phyloP scores from a whole-genome alignment of 1,140 invertebrate genomes.

The Diorhabda elongata region DNA sequence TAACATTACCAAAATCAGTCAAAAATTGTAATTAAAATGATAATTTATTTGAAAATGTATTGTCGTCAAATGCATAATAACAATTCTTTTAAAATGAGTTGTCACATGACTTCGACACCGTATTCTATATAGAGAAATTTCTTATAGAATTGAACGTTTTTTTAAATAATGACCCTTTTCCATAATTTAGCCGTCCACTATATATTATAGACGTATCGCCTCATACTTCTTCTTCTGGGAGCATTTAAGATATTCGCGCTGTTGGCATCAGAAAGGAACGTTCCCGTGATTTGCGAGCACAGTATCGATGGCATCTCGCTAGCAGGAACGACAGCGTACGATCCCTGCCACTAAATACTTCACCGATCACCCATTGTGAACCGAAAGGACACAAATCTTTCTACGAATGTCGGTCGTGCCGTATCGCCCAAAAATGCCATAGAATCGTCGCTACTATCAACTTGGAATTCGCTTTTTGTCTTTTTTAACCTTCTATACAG shows the following conservation, averaged over 20 bases:
- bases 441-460: neutral
- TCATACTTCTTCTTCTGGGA: neutral
- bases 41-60: too few species aligned
- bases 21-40: too few species aligned
- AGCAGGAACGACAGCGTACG: neutral
- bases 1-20: too few species aligned
- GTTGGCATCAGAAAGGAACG: neutral
- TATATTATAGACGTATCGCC: too few species aligned
- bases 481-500: neutral
- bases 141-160: too few species aligned
- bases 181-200: too few species aligned
- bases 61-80: too few species aligned
- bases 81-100: too few species aligned
- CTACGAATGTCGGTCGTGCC: neutral
- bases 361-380: slow-evolving; percentile 1
- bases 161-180: too few species aligned
- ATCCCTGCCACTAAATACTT: neutral
- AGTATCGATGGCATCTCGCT: neutral
- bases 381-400: neutral
- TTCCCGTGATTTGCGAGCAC: neutral
- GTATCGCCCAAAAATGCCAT: slow-evolving; percentile 1
- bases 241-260: neutral
- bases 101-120: too few species aligned
- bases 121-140: too few species aligned
- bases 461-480: slow-evolving; percentile 1